Percentiles rank a stretch among this genome's conserved stretches.
Evolutionary conservation across 2,113 vertebrate species (phyloP).

Genomic region (Aphyosemion australe): DNA sequence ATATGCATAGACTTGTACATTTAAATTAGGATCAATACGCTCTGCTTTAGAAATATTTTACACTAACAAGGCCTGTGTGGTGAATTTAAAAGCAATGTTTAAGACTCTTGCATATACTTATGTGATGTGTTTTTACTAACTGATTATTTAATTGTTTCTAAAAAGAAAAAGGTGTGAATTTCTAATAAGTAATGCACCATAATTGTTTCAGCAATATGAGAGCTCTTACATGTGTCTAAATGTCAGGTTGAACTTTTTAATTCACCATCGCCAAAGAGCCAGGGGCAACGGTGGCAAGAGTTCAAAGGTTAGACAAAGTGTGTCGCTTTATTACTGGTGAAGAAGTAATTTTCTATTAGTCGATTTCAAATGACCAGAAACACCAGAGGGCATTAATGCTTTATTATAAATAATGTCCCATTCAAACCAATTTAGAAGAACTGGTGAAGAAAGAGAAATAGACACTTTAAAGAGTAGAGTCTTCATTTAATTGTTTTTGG

Average conservation of each 20-base stretch:
- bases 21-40: slow-evolving; percentile 70
- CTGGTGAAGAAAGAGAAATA: not conserved
- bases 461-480: slow-evolving; percentile 9
- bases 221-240: slow-evolving; percentile 39
- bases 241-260: slow-evolving; percentile 62
- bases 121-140: not conserved
- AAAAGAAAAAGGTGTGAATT: not conserved
- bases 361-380: slow-evolving; percentile 71
- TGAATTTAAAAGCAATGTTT: slow-evolving; percentile 52
- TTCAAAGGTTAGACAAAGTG: slow-evolving; percentile 76
- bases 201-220: slow-evolving; percentile 47
- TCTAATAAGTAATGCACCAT: slow-evolving; percentile 18
- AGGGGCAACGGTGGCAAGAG: slow-evolving; percentile 62
- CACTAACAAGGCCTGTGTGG: slow-evolving; percentile 58
- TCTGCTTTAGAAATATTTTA: slow-evolving; percentile 65
- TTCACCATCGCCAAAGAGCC: slow-evolving; percentile 53
- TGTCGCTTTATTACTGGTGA: slow-evolving; percentile 59
- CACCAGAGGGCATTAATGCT: slow-evolving; percentile 53
- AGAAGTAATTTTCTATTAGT: slow-evolving; percentile 73
- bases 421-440: slow-evolving; percentile 46
- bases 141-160: not conserved
- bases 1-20: slow-evolving; percentile 71
- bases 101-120: slow-evolving; percentile 18
- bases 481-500: not conserved
- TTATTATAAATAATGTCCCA: slow-evolving; percentile 20